Base-by-base conservation (phyloP, 2,113 vertebrate genomes). In the Daphoenositta chrysoptera region DNA sequence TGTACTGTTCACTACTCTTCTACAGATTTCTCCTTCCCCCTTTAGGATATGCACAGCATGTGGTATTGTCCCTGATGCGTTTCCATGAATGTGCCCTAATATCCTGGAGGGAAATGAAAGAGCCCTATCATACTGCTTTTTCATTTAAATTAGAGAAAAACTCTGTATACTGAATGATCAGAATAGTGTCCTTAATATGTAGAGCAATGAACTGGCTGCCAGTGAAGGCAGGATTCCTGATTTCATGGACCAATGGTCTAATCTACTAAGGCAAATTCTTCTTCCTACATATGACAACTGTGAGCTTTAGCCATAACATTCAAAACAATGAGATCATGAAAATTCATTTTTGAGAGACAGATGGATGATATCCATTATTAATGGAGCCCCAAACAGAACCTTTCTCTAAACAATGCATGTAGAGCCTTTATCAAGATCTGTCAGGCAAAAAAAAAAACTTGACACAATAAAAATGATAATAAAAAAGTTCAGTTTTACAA, bases 361-460 rank as follows among this genome's bases (percentile, higher is more conserved):
- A 97, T 97, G 95, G 96, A 96, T 96, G 94, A 95, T 96, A 97
- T 97, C 84, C 91, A 97, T 96, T 97, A 97, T 97, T 97, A 97
- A 97, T 96, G 90, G 92, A 97, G 77, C 51, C 35, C 63, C 54
- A 96, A 96, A 93, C 65, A 92, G 94, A 93, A 80, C 57, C 78
- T 90, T 76, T 70, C 45, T 71, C 72, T 83, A 90, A 96, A 97
- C 94, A 96, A 94, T 94, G 70, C 85, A 89, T 58, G 40, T 70
- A 90, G 37, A 69, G 72, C 57, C 39, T 87, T 97, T 93, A 94
- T 97, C 94, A 96, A 91, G 89, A 94, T 86, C 77, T 84, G 28
- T 71, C 94, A 96, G 76, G 89, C n/a, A 90, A 88, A 48, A 68
- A 88, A 88, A 50, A 77, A 76, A 91, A 58, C 23, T 83, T 80